Conservation (phyloP, 2,113 vertebrate species). For the Phyllostomus hastatus region DNA sequence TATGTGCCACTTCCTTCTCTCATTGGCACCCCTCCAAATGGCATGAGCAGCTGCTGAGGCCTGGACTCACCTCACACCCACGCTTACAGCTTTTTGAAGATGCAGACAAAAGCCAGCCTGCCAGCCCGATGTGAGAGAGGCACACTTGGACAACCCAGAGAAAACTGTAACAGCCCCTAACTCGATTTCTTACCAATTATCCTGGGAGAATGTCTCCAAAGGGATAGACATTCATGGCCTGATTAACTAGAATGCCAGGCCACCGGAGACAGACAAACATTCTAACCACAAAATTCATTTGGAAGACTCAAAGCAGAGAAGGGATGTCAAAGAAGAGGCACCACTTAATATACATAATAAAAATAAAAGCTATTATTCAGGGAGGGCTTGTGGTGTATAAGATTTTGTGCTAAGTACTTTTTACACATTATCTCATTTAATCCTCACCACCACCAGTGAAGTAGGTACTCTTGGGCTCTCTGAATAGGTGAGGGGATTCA, state of each 20-base stretch:
- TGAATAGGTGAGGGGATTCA: not conserved
- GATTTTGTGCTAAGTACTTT: not conserved
- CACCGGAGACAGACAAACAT: constrained; percentile 18
- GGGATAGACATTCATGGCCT: not conserved
- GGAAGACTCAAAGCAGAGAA: not conserved
- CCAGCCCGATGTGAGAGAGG: not conserved
- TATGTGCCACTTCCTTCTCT: not conserved
- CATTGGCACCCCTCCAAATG: constrained; percentile 1
- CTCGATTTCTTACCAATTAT: constrained; percentile 64
- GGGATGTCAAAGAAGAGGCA: not conserved
- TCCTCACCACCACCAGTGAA: not conserved
- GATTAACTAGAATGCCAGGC: constrained; percentile 37
- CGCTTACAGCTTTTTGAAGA: not conserved
- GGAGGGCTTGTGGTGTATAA: not conserved
- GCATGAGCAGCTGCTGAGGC: not conserved
- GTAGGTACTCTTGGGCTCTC: not conserved
- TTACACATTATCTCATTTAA: not conserved
- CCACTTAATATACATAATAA: not conserved
- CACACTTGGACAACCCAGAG: not conserved
- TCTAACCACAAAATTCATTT: constrained; percentile 13
- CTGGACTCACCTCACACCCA: constrained; percentile 33
- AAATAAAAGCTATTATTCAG: not conserved
- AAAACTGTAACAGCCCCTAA: constrained; percentile 53
- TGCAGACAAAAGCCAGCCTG: constrained; percentile 45
- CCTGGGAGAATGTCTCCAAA: constrained; percentile 15